Percentiles rank a stretch among this genome's conserved stretches.
Evolutionary conservation across 2,113 vertebrate genomes (phyloP).

Genomic region (Numida meleagris): DNA sequence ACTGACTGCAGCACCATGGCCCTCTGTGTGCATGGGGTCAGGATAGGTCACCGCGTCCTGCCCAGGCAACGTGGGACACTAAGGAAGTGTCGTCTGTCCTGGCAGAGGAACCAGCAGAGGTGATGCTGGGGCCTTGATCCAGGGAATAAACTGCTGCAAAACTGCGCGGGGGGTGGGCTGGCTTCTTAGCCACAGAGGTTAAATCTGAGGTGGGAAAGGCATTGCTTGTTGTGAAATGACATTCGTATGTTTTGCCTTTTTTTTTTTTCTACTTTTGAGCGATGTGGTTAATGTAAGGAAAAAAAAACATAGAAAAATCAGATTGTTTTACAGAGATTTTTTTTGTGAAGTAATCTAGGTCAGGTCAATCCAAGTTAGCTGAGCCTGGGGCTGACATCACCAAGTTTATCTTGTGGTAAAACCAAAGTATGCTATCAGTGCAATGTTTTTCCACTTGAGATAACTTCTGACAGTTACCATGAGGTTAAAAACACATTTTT

Average conservation of each 20-base stretch:
- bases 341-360: constrained; percentile 17
- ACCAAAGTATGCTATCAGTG: constrained; percentile 26
- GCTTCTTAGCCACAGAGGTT: neutral
- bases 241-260: neutral
- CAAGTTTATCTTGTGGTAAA: constrained; percentile 50
- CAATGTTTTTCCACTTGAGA: constrained; percentile 51
- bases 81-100: neutral
- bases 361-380: constrained; percentile 37
- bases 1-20: accelerated
- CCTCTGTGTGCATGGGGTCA: accelerated
- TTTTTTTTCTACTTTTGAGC: neutral
- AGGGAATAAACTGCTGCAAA: neutral
- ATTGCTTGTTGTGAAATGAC: neutral
- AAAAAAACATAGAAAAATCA: neutral
- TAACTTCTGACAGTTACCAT: constrained; percentile 50
- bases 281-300: neutral
- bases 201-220: neutral
- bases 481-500: constrained; percentile 19
- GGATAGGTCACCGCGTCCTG: neutral
- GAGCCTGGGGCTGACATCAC: constrained; percentile 50
- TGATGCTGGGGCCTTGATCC: neutral
- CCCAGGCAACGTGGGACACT: neutral
- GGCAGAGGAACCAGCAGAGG: neutral
- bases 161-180: neutral
- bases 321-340: neutral